phyloP scores from a whole-genome alignment of 2,888 invertebrate genomes.

The Acronicta psi region DNA sequence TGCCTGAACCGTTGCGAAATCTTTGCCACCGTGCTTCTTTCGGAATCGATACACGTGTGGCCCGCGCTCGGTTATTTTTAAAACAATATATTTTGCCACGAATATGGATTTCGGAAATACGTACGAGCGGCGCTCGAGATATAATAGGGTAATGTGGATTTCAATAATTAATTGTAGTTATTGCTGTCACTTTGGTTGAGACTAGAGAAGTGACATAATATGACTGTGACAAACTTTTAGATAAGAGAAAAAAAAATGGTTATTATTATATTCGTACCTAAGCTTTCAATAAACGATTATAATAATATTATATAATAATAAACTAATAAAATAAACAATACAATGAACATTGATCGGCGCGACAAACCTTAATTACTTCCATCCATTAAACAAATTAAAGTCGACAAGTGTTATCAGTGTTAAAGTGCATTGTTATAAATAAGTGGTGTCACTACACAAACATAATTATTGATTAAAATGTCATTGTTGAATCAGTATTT shows the following conservation, averaged over 20 bases:
- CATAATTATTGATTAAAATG: not conserved
- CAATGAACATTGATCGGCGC: too few relatives aligned
- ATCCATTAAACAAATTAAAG: constrained; percentile 12
- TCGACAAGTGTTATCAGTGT: constrained; percentile 32
- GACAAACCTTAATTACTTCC: too few relatives aligned
- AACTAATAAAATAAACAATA: too few relatives aligned
- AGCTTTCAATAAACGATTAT: too few relatives aligned
- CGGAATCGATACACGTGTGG: constrained; percentile 75
- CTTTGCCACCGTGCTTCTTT: constrained; percentile 55
- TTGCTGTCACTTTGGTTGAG: too few relatives aligned
- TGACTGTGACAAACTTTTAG: too few relatives aligned
- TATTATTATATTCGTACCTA: too few relatives aligned
- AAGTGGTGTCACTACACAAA: constrained; percentile 28
- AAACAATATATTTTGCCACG: constrained; percentile 33
- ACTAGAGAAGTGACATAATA: too few relatives aligned
- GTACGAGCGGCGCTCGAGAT: constrained; percentile 88
- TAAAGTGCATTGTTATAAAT: constrained; percentile 35
- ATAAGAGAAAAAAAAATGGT: too few relatives aligned
- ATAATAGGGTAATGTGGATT: constrained; percentile 86
- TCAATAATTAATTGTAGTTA: constrained; percentile 1
- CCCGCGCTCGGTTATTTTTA: constrained; percentile 34
- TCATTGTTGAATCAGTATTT: not conserved
- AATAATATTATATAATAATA: too few relatives aligned
- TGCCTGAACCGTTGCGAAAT: constrained; percentile 67
- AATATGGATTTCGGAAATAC: constrained; percentile 88